Conservation (phyloP, 2,888 invertebrate species). For the Sialis fuliginosa region DNA sequence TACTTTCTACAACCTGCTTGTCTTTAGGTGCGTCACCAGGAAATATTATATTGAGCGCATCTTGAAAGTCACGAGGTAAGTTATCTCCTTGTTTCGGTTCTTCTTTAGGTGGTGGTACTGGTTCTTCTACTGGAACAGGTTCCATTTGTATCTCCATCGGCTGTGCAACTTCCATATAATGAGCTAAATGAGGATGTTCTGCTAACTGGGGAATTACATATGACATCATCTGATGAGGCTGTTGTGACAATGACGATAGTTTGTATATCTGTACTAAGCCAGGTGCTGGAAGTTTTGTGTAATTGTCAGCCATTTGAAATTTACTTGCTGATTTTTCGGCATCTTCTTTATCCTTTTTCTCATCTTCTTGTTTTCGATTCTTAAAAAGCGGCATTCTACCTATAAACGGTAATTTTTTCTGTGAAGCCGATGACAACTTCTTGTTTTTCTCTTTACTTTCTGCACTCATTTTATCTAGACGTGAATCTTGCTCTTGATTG, state of each 20-base stretch:
- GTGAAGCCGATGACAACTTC: slow-evolving; percentile 24
- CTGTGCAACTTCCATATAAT: slow-evolving; percentile 15
- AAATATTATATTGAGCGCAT: slow-evolving; percentile 47
- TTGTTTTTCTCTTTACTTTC: slow-evolving; percentile 16
- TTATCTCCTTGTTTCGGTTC: slow-evolving; percentile 23
- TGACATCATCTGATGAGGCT: slow-evolving; percentile 4
- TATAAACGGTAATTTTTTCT: slow-evolving; percentile 66
- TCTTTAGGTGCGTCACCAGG: slow-evolving; percentile 21
- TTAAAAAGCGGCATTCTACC: slow-evolving; percentile 73
- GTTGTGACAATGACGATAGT: neutral
- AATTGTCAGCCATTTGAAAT: slow-evolving; percentile 23
- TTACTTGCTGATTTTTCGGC: slow-evolving; percentile 23
- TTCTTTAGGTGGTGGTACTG: slow-evolving; percentile 8
- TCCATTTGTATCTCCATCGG: slow-evolving; percentile 17
- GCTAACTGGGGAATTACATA: slow-evolving; percentile 24
- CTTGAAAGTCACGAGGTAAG: slow-evolving; percentile 45
- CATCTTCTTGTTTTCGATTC: slow-evolving; percentile 29
- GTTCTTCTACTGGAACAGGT: slow-evolving; percentile 13
- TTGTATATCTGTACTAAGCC: slow-evolving; percentile 2
- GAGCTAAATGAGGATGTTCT: slow-evolving; percentile 16
- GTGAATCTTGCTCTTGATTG: slow-evolving; percentile 21
- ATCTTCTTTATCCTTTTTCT: slow-evolving; percentile 23
- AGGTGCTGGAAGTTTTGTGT: slow-evolving; percentile 15
- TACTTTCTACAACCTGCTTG: slow-evolving; percentile 6
- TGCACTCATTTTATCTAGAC: slow-evolving; percentile 11